Base-by-base conservation (phyloP, 2,888 invertebrate genomes). In the Ctenicera cuprea region DNA sequence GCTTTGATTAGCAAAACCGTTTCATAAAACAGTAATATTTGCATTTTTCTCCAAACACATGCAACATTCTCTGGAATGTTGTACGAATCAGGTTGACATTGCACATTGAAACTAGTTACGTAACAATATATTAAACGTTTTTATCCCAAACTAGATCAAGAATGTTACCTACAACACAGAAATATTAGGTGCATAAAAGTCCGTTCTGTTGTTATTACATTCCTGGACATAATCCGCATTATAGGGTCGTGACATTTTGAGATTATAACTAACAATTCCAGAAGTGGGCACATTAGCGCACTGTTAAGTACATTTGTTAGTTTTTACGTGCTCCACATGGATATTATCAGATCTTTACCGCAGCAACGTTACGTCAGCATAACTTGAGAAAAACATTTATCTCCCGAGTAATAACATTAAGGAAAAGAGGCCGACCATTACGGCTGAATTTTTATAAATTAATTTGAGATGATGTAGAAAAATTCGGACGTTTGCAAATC, bases 41-140 rank as follows among this genome's bases (percentile, higher is more conserved):
- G 20, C 48, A 18, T 1, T 48, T 18, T 48, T 48, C 18, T 0
- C 20, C 18, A 48, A 48, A 48, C 16, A 11, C 16, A 48, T 48
- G 59, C 59, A 59, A 59, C 9, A 38, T 11, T n/a, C 22, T 38
- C 59, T 11, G 59, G 38, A 59, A 59, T 59, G 59, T 18, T 38
- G 59, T 38, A 16, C 20, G 12, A 38, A 20, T 18, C 59, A 38
- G 20, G 59, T 59, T 59, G 59, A 59, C 59, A 59, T 59, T 59
- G 59, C 59, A 22, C 59, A 38, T 59, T 33, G 30, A 18, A 37
- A 38, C 59, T 59, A 8, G 38, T 59, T 59, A 59, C 41, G 20
- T 18, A 37, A 59, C 4, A 18, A 59, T 38, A 3, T 20, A 11
- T 38, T n/a, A 38, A 22, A 9, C 1, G 5, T 52, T 52, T n/a